Base-by-base conservation (phyloP, 1,140 invertebrate species). In the Drosophila bocqueti region DNA sequence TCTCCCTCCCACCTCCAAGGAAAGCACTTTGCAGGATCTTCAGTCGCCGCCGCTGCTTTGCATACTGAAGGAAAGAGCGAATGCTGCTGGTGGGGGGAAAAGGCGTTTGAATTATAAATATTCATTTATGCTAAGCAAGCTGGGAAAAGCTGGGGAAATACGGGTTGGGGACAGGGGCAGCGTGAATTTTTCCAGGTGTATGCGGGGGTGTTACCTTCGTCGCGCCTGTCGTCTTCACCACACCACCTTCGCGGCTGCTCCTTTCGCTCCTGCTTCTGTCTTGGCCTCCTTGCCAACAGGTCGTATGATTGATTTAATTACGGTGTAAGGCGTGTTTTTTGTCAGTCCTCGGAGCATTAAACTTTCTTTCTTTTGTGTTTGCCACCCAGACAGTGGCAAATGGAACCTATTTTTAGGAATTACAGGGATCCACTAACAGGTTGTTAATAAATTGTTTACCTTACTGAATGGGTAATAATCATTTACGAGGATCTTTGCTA, bases 301-400 rank as follows among this genome's bases (percentile, higher is more conserved):
- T 76, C 84, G 85, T 81, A 79, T 89, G 84, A 89, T 89, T 89
- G 85, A 89, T 89, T 89, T 89, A 89, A 89, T 89, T 89, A 90
- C 66, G 61, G 66, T 79, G 50, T 79, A 86, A 61, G 61, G 68
- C 77, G 58, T 73, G 54, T 77, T 73, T 79, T 69, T 63, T 78
- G 46, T 52, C 46, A 47, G 38, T 52, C 71, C 15, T 24, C 52
- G 47, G 21, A 36, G 59, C 73, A 49, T 58, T 76, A 38, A 47
- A 21, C 38, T 75, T 62, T 46, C 34, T 26, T 46, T 18, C 9
- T 54, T 15, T 29, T 13, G 24, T 52, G 6, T 11, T 58, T 16
- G 29, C 45, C 6, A 10, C 38, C 8, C 36, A 36, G n/a, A 46
- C 45, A 45, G 40, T 63, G 24, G 54, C 34, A 26, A 55, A 40